Evolutionary conservation across 1,140 invertebrate genomes (phyloP), one percentile per base, ranked within the genome.

Genomic region (Sogatella furcifera): DNA sequence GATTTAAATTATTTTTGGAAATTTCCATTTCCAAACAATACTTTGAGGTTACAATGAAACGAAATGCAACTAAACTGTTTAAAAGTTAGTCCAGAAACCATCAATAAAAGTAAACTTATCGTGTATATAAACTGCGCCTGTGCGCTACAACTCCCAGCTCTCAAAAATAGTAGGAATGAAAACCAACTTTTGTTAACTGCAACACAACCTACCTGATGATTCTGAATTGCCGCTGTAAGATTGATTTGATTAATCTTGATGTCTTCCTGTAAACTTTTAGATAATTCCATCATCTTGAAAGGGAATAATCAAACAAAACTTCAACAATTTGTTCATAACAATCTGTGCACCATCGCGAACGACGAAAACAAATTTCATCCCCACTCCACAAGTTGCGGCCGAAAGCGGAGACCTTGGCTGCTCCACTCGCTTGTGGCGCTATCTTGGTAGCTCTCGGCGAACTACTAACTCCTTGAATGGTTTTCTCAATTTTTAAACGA

Each of bases 161-260:
- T 49, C 6, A 49, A 49, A 49, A 49, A 49, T 49, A 49, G 15
- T 49, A 49, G 21, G 21, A 49, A 49, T 49, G 34, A 38, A 49
- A 49, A 49, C 46, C 46, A 49, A 49, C 46, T 49, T 49, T 49
- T 49, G 46, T 49, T 49, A 49, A 49, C 46, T 49, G 46, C 46
- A 5, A 22, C 21, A 15, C 46, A 19, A 49, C 46, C 46, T 49
- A 49, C 46, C 46, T 49, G 46, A 49, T 49, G 46, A 49, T 49
- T 49, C 46, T 15, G 15, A 22, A 49, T 49, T 9, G 46, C 46
- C 15, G 21, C 46, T 49, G 6, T 49, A 10, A 49, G 21, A 49
- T 49, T 49, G 9, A 49, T 10, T 22, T 49, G 46, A 49, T 49
- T 49, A 17, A 19, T 49, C 21, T 11, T 49, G 21, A 49, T 49